Percentiles rank a stretch among this genome's conserved stretches.
Evolutionary conservation across 2,888 invertebrate genomes (phyloP).

Genomic region (Deroplatys truncata): DNA sequence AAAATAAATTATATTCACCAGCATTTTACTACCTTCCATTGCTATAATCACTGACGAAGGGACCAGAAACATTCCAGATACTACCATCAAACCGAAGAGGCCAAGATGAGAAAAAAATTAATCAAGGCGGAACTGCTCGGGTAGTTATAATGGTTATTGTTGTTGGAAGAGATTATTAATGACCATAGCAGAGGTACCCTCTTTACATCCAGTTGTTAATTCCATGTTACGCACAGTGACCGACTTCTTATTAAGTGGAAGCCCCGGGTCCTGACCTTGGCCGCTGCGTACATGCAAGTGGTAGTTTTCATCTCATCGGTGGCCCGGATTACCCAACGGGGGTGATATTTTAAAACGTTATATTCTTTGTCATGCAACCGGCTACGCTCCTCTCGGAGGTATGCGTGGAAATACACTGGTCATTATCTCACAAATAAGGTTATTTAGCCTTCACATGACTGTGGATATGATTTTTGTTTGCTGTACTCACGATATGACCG

Average conservation of each 20-base stretch:
- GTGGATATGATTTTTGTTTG: too few species aligned
- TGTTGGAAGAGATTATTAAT: too few species aligned
- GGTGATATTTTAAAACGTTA: not conserved
- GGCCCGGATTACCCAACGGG: not conserved
- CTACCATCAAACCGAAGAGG: not conserved
- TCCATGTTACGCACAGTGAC: not conserved
- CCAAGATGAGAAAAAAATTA: not conserved
- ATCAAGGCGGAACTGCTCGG: not conserved
- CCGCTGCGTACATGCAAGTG: not conserved
- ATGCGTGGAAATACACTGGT: too few species aligned
- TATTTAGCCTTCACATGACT: too few species aligned
- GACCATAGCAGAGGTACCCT: too few species aligned
- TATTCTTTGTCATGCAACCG: too few species aligned
- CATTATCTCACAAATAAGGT: too few species aligned
- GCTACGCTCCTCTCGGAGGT: too few species aligned
- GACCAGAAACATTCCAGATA: not conserved
- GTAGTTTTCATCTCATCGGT: not conserved
- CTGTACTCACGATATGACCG: too few species aligned
- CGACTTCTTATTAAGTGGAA: not conserved
- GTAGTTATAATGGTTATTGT: too few species aligned
- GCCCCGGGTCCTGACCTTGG: not conserved
- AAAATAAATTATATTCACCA: not conserved
- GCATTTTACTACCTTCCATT: not conserved
- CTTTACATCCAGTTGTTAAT: too few species aligned
- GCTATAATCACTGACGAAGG: not conserved